Evolutionary conservation across 2,888 invertebrate genomes (phyloP), one percentile per base, ranked within the genome.

Genomic region (Clusia tigrina): DNA sequence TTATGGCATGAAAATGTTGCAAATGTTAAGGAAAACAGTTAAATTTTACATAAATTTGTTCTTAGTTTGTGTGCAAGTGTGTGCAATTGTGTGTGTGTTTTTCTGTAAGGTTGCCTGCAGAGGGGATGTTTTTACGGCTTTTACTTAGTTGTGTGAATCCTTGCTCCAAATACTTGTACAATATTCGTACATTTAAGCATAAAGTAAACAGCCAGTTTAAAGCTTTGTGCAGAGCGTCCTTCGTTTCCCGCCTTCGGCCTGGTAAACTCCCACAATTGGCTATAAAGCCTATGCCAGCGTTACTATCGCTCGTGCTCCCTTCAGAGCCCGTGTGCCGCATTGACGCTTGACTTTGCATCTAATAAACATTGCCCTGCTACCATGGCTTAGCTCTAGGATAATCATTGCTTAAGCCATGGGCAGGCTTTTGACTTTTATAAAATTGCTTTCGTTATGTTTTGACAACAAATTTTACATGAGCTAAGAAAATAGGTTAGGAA

Each of bases 41-140:
- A 60, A 60, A 60, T 54, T 60, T 54, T 53, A 60, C 60, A 60
- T 60, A 60, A 60, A 60, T 60, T 60, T 60, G 54, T 54, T 60
- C 42, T 54, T 54, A 54, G 54, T 60, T 54, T 54, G 54, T 32
- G 32, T 32, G 32, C 32, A 32, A 12, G 32, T n/a, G n/a, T n/a
- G n/a, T n/a, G n/a, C n/a, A n/a, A n/a, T n/a, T n/a, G n/a, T n/a
- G n/a, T n/a, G n/a, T n/a, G n/a, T n/a, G n/a, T n/a, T n/a, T n/a
- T n/a, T n/a, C n/a, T n/a, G n/a, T n/a, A n/a, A n/a, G n/a, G n/a
- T n/a, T n/a, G n/a, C n/a, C n/a, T n/a, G 32, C 32, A 12, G 32
- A 12, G 32, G 32, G 32, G 32, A 32, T 9, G 32, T 32, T 32
- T 32, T 32, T 32, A 32, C 32, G 6, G 32, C 12, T 32, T 32